These are phyloP conservation scores for Andrena flavipes DNA, from an alignment of 2,888 invertebrate genomes.

Conservation along the genomic window DNA sequence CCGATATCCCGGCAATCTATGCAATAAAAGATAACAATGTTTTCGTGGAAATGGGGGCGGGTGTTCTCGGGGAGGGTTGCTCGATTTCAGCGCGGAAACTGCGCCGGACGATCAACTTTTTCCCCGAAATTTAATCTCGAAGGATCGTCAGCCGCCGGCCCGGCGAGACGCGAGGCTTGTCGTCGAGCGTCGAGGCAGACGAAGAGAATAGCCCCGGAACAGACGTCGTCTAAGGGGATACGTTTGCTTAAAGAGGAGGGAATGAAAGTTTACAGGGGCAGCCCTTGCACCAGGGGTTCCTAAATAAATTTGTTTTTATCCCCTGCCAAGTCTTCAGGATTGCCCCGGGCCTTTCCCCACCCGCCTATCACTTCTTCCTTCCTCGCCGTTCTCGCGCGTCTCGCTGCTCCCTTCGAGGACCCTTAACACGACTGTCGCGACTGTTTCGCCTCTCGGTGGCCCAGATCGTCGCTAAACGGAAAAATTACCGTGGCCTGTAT, in stretches of 20 bases:
- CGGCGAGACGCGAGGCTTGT: conserved; percentile 6
- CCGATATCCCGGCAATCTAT: neutral
- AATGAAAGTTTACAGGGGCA: conserved; percentile 54
- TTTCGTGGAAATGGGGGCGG: conserved; percentile 1
- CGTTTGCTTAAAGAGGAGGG: conserved; percentile 55
- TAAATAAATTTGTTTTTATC: conserved; percentile 67
- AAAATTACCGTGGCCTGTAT: neutral
- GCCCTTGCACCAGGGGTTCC: conserved; percentile 27
- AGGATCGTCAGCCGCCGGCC: conserved; percentile 1
- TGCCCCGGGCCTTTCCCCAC: neutral
- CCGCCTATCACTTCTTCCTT: conserved; percentile 10
- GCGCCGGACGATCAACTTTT: conserved; percentile 32
- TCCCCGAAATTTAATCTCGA: conserved; percentile 47
- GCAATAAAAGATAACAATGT: neutral
- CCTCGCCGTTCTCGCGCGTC: neutral
- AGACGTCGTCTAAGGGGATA: conserved; percentile 8
- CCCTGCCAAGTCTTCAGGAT: conserved; percentile 17
- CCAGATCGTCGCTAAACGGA: neutral
- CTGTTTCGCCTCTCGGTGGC: neutral
- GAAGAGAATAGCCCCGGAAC: conserved; percentile 6
- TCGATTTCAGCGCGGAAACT: neutral
- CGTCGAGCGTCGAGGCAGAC: neutral
- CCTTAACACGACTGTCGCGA: neutral
- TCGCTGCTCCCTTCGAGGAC: too few relatives aligned
- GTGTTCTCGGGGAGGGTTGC: too few relatives aligned